Conservation (phyloP, 30 jellyfish, hydroid and myxozoan species). For the Sanderia malayensis region DNA sequence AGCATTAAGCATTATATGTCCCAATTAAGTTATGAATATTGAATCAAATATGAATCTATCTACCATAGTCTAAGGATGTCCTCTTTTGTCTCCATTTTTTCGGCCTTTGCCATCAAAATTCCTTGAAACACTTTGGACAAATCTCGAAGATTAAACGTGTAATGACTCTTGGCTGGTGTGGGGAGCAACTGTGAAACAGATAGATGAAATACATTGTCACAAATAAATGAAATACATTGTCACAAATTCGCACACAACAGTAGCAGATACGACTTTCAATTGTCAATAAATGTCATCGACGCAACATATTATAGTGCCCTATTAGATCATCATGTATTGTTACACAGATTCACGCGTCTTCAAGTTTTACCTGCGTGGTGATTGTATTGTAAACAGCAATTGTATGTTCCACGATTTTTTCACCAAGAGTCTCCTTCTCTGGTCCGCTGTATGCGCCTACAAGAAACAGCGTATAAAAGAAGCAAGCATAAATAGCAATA, state of each 20-base stretch:
- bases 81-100: constrained; percentile 63
- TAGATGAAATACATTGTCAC: too few species aligned
- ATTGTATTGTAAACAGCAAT: constrained; percentile 86
- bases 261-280: too few species aligned
- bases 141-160: constrained; percentile 89
- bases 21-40: too few species aligned
- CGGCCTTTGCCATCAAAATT: constrained; percentile 78
- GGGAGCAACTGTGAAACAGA: constrained; percentile 68
- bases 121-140: constrained; percentile 95
- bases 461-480: neutral
- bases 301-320: too few species aligned
- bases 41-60: too few species aligned
- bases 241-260: too few species aligned
- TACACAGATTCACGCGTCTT: neutral
- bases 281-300: too few species aligned
- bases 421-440: constrained; percentile 54
- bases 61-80: constrained; percentile 89
- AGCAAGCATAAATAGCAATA: too few species aligned
- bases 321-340: neutral
- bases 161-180: constrained; percentile 96
- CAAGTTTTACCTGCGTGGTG: constrained; percentile 72
- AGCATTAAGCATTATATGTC: too few species aligned
- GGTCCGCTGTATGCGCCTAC: constrained; percentile 56
- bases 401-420: constrained; percentile 77
- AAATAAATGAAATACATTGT: too few species aligned